Base-by-base conservation (phyloP, 2,113 vertebrate genomes). In the Gobio gobio region DNA sequence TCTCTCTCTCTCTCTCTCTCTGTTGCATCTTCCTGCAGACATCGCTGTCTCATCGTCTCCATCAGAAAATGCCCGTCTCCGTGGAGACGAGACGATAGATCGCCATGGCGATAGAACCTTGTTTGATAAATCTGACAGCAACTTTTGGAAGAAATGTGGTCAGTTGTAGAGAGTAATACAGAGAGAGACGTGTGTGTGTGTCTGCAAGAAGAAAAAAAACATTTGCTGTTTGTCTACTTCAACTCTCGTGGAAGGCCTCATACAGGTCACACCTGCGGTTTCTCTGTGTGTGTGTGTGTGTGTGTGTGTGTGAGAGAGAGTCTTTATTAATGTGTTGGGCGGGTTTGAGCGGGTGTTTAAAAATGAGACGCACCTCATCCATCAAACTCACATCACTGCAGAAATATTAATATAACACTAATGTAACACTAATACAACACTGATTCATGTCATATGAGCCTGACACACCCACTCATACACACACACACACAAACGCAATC, bases 21-120 rank as follows among this genome's bases (percentile, higher is more conserved):
- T 33, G 63, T 40, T 47, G 3, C n/a, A 61, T 61, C 61, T 16
- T 64, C 61, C 26, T 3, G 3, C 73, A 49, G 72, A 74, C 73
- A 73, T 45, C 36, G 5, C 70, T n/a, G 43, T 73, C 73, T 76
- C 47, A 74, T 72, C 29, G 18, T 77, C 47, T 77, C n/a, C 36
- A 68, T 77, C 61, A 40, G 43, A 86, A 87, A 47, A 51, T 20
- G 40, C 47, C 83, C 3, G 78, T 82, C 82, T 78, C 83, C 73
- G 14, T 82, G 83, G 86, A 85, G 78, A 87, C 72, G 5, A 77
- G 78, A 61, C 56, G 51, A 82, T 22, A 26, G 73, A 85, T 87
- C 29, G 63, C 26, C 78, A 85, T 73, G 83, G 83, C 61, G 12
- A 87, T 85, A 68, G 79, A 85, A 63, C 78, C 64, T 51, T 82